Percentiles rank a stretch among this genome's conserved stretches.
Evolutionary conservation across 2,888 invertebrate species (phyloP).

Genomic region (Mimachlamys varia): DNA sequence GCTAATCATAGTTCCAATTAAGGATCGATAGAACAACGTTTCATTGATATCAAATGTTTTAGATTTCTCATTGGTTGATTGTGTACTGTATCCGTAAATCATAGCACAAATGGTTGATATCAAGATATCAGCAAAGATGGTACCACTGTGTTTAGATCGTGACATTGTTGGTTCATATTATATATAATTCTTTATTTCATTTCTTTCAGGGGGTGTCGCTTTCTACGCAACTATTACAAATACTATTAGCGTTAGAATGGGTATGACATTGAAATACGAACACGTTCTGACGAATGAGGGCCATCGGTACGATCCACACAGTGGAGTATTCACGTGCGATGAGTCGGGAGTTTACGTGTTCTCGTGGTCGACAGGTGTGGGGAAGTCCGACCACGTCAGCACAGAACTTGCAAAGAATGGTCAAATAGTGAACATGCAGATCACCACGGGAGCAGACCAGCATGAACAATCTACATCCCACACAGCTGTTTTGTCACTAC

Average conservation of each 20-base stretch:
- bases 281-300: neutral
- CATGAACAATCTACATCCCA: neutral
- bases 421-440: neutral
- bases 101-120: no score
- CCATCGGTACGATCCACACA: neutral
- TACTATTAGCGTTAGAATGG: neutral
- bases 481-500: neutral
- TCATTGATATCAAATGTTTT: no score
- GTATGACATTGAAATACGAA: neutral
- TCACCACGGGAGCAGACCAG: neutral
- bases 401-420: neutral
- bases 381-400: neutral
- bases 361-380: neutral
- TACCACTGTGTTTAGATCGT: no score
- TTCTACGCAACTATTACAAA: neutral
- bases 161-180: neutral
- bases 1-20: no score
- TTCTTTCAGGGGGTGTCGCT: neutral
- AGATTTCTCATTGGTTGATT: no score
- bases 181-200: neutral
- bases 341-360: neutral
- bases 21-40: no score
- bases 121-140: no score
- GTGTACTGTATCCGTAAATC: no score
- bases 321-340: neutral